These are phyloP conservation scores for Coronaproctus castanopsis DNA, from an alignment of 2,888 invertebrate species.

Conservation along the genomic window DNA sequence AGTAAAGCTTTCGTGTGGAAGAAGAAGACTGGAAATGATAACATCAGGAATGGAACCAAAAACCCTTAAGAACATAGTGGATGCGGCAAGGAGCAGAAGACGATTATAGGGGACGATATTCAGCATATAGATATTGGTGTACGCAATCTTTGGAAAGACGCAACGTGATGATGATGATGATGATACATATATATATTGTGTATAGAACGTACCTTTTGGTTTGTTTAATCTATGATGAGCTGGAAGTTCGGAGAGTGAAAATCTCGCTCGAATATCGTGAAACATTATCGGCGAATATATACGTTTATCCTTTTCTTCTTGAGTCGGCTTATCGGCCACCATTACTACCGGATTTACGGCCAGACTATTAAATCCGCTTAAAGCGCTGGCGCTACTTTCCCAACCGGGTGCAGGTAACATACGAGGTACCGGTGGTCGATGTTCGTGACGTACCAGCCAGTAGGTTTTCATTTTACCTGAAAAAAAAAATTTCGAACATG, in stretches of 20 bases:
- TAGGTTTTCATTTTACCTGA: constrained; percentile 69
- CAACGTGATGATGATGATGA: neutral
- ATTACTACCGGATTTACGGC: neutral
- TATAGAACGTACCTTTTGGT: constrained; percentile 12
- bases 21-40: neutral
- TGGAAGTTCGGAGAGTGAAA: constrained; percentile 14
- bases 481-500: no score
- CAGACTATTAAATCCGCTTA: neutral
- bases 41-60: neutral
- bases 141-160: neutral
- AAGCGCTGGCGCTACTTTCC: constrained; percentile 29
- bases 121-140: neutral
- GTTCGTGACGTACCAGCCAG: constrained; percentile 57
- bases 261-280: constrained; percentile 26
- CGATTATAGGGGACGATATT: neutral
- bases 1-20: neutral
- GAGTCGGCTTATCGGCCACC: neutral
- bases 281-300: constrained; percentile 70
- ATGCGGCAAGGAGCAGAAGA: neutral
- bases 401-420: constrained; percentile 30
- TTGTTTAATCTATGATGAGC: constrained; percentile 10
- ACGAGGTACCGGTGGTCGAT: constrained; percentile 33
- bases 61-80: neutral
- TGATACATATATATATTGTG: no score
- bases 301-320: constrained; percentile 37